These are phyloP conservation scores for Drosophila melanosoma DNA, from an alignment of 2,888 invertebrate species.

Conservation along the genomic window DNA sequence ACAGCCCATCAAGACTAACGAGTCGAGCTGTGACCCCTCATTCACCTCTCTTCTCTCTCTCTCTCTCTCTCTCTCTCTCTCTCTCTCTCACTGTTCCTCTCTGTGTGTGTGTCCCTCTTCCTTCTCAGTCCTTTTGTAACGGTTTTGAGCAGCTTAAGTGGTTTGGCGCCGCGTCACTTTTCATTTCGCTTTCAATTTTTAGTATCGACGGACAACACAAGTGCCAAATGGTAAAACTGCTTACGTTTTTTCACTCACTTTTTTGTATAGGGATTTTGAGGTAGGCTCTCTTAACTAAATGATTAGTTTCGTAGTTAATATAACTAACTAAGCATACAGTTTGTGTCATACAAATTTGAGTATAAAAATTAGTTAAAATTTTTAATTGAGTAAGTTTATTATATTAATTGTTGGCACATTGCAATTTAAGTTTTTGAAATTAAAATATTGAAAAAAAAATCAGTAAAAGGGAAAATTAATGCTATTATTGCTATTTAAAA, in stretches of 20 bases:
- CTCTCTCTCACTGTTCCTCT: too few relatives aligned
- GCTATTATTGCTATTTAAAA: too few relatives aligned
- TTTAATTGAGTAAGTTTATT: neutral
- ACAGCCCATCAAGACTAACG: conserved; percentile 70
- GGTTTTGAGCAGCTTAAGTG: conserved; percentile 74
- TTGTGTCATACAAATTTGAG: neutral
- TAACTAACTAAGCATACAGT: too few relatives aligned
- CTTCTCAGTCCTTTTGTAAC: conserved; percentile 52
- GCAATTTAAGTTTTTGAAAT: neutral
- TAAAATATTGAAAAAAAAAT: neutral
- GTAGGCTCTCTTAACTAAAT: neutral
- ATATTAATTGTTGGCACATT: neutral
- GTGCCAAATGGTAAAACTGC: conserved; percentile 44
- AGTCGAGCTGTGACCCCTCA: conserved; percentile 41
- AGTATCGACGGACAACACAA: conserved; percentile 57
- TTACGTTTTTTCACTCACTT: neutral
- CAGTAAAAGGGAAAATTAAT: too few relatives aligned
- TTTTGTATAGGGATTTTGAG: neutral
- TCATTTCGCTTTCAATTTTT: conserved; percentile 68
- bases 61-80: neutral
- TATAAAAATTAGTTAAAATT: neutral
- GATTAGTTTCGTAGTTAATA: neutral
- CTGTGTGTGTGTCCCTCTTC: neutral
- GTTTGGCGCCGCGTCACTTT: conserved; percentile 75
- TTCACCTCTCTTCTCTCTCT: neutral